Evolutionary conservation across 2,113 vertebrate genomes (phyloP), one percentile per base, ranked within the genome.

Genomic region (Pseudonaja textilis): DNA sequence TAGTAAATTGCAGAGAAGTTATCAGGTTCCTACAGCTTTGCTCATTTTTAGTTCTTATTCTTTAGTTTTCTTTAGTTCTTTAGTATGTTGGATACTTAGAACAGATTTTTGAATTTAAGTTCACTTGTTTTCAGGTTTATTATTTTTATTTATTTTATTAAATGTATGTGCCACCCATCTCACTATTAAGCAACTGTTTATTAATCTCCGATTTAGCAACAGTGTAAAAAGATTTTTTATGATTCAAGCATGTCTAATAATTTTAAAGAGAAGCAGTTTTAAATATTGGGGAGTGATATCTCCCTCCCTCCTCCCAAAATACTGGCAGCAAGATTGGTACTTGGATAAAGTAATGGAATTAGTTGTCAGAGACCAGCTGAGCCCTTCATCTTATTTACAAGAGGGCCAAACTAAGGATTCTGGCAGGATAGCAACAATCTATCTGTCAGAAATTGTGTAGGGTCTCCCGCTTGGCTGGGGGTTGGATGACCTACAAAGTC

Each of bases 101-200:
- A 94, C 93, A 93, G 94, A 64, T 95, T 95, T 95, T 89, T 94
- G 92, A 92, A 26, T 92, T 81, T 52, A 2, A 9, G 85, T 59
- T 29, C 93, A 87, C 3, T 0, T 61, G 54, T 87, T 87, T 94
- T 64, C 20, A 85, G 20, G 25, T 61, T 61, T 11, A 61, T 61
- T 61, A 26, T 61, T 61, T 61, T 61, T 61, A 61, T 56, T 59
- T 59, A 59, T 61, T 61, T 61, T 61, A 61, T 61, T 61, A 26
- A 61, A 61, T 26, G 8, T 61, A 61, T 10, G 25, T 61, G 59
- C 23, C 59, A 61, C 25, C 25, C 59, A 26, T 61, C 59, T 61
- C 59, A 61, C 59, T 26, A 3, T 61, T 61, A 61, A 61, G 59
- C 25, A 61, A 26, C 25, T 61, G 59, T 61, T 96, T 93, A 93